Evolutionary conservation across 2,888 invertebrate species (phyloP).

Genomic region (Diabrotica balteata): DNA sequence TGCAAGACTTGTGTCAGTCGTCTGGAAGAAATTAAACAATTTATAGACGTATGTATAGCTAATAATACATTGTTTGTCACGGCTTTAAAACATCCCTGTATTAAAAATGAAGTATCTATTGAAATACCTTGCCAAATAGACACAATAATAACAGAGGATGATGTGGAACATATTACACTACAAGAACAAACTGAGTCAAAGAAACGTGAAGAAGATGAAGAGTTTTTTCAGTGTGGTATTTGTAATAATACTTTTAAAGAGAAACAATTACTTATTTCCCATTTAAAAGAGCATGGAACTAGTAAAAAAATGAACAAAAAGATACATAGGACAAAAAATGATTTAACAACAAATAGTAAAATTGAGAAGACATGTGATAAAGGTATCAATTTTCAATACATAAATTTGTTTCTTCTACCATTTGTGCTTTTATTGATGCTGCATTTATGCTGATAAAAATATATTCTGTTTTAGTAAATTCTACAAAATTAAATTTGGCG

Average conservation of each 20-base stretch:
- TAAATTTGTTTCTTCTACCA: not conserved
- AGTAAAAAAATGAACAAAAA: no score
- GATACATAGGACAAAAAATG: not conserved
- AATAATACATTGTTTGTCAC: conserved; percentile 21
- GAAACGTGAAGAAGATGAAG: not conserved
- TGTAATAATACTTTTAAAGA: conserved; percentile 25
- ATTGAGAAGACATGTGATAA: conserved; percentile 3
- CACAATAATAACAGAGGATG: not conserved
- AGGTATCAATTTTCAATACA: conserved; percentile 8
- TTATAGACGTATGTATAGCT: conserved; percentile 32
- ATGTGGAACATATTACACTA: not conserved
- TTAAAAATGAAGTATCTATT: conserved; percentile 8
- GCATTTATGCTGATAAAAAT: not conserved
- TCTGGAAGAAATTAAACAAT: conserved; percentile 26
- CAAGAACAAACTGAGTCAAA: conserved; percentile 2
- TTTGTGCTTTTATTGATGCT: no score
- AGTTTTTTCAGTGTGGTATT: conserved; percentile 27
- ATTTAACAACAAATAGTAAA: conserved; percentile 1
- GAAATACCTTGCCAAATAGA: not conserved
- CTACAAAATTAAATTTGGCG: conserved; percentile 1
- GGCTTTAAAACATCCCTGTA: conserved; percentile 14
- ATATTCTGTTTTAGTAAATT: conserved; percentile 6
- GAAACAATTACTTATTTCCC: conserved; percentile 23
- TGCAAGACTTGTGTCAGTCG: conserved; percentile 28
- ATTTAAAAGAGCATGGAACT: conserved; percentile 20